Evolutionary conservation across 2,888 invertebrate genomes (phyloP).

Genomic region (Hydraecia micacea): DNA sequence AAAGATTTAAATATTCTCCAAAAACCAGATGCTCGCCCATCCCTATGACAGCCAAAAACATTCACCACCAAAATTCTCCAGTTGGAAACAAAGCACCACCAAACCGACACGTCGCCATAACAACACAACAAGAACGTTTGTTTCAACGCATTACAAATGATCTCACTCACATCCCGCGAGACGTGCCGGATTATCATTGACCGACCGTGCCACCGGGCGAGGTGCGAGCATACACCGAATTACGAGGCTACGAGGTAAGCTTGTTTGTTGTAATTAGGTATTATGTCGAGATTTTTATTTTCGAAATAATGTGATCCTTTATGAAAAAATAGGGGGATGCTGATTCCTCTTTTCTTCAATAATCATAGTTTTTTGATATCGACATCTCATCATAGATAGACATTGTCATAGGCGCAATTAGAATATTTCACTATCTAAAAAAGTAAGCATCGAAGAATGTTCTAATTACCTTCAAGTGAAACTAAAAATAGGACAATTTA

Average conservation of each 20-base stretch:
- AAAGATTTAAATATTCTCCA: neutral
- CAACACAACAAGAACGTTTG: conserved; percentile 24
- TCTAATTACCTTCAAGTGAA: neutral
- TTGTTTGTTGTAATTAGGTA: neutral
- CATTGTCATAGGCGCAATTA: neutral
- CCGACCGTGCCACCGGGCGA: conserved; percentile 1
- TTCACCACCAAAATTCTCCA: neutral
- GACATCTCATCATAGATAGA: neutral
- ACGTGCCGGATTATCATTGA: conserved; percentile 54
- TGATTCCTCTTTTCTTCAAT: neutral
- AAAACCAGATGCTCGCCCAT: neutral
- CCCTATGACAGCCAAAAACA: neutral
- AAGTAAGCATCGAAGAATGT: neutral
- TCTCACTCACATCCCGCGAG: conserved; percentile 36
- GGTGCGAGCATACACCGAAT: conserved; percentile 3
- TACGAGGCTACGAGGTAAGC: conserved; percentile 16
- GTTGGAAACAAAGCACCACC: neutral
- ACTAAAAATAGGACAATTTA: neutral
- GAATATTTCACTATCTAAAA: neutral
- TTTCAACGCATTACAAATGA: conserved; percentile 47
- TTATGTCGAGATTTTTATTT: neutral
- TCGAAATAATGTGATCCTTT: neutral
- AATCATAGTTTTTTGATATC: neutral
- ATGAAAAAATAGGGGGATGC: too few relatives aligned
- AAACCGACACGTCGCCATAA: conserved; percentile 2